Base-by-base conservation (phyloP, 2,888 invertebrate species). In the Priocnemis perturbator region DNA sequence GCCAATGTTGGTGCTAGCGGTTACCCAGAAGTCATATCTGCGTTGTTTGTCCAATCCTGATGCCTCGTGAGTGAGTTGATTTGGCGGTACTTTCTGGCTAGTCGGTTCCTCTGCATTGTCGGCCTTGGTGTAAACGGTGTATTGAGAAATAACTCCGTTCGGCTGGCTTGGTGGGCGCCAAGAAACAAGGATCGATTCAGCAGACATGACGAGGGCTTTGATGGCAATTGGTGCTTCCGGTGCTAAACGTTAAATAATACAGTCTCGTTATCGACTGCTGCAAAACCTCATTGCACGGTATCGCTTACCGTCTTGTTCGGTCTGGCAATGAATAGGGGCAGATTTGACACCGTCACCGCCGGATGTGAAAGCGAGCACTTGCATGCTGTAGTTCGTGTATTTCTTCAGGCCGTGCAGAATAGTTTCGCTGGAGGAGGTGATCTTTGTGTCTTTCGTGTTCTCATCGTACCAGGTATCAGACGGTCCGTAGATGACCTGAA, bases 321-420 rank as follows among this genome's bases (percentile, higher is more conserved):
- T 98, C 90, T 95, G 95, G 88, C 98, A 97, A 89, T 96, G 96
- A 81, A 98, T 96, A 7, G 96, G 95, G 19, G 92, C 91, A 79
- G 95, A 95, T 79, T 96, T 93, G 56, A 97, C 97, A 73, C 98
- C 98, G 89, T 98, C 98, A 14, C 98, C 98, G 76, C 97, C 98
- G 66, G 97, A 95, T 7, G 98, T 98, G 84, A 95, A 98, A 21
- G 98, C 97, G 81, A 98, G 90, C 44, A 98, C 97, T 91, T 98
- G 97, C 94, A 98, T 96, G 67, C 97, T 98, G 90, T 98, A 98
- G 90, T 98, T 98, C 1, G 98, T 98, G 90, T 94, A 98, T 89
- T 97, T 97, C 89, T 96, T 96, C 63, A 98, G 91, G 62, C 97
- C 97, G 86, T 97, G 97, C n/a, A 97, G 92, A 83, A 97, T 97